Conservation (phyloP, 2,797 vertebrate species). For the Eulemur rubriventer region DNA sequence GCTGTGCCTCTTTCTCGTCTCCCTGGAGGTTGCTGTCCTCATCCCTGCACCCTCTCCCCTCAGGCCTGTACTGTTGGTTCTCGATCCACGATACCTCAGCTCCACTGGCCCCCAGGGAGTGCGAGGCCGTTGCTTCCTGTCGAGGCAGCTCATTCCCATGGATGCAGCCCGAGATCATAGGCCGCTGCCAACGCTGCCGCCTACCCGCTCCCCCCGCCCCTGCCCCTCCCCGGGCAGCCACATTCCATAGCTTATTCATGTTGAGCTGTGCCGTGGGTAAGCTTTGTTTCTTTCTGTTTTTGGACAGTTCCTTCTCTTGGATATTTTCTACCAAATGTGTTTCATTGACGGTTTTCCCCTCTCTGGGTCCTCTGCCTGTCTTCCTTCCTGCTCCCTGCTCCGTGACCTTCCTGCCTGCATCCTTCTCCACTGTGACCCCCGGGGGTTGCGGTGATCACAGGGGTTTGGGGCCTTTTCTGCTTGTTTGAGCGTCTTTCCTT, state of each 20-base stretch:
- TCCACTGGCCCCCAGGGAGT: neutral
- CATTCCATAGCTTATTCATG: neutral
- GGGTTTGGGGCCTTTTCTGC: neutral
- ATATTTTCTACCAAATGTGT: neutral
- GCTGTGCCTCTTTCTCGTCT: neutral
- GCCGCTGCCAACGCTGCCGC: neutral
- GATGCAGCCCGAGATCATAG: neutral
- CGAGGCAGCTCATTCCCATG: neutral
- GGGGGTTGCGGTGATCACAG: neutral
- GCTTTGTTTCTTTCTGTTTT: neutral
- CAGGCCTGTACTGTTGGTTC: neutral
- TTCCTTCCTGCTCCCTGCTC: neutral
- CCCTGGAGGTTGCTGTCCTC: neutral
- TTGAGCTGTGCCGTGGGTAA: neutral
- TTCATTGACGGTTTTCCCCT: neutral
- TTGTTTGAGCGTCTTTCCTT: neutral
- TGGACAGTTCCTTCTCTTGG: neutral
- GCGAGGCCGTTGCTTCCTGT: neutral
- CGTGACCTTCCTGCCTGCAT: neutral
- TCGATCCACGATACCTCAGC: neutral
- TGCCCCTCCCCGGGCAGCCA: neutral
- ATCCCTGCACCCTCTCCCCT: neutral
- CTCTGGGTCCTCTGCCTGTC: neutral
- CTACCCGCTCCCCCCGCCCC: fast-evolving
- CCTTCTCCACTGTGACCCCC: neutral